Evolutionary conservation across 2,888 invertebrate genomes (phyloP).

Genomic region (Chrysodeixis includens): DNA sequence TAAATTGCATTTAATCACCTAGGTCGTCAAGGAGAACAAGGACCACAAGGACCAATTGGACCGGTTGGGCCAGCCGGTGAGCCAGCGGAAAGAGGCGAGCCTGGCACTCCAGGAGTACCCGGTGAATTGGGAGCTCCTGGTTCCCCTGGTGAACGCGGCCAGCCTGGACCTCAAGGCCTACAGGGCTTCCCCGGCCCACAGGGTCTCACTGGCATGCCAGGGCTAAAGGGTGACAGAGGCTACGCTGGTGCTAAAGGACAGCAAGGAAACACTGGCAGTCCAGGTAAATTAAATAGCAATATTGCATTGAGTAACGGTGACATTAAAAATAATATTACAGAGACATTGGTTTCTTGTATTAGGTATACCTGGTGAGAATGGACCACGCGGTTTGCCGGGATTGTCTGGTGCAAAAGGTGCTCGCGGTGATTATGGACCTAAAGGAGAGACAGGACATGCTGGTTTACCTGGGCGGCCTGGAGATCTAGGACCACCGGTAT

Average conservation of each 20-base stretch:
- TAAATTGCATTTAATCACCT: not conserved
- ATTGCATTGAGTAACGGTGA: constrained; percentile 8
- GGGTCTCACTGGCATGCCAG: constrained; percentile 92
- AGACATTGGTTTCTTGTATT: too few relatives aligned
- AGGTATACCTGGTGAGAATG: constrained; percentile 91
- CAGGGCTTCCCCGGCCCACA: constrained; percentile 92
- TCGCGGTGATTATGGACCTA: constrained; percentile 93
- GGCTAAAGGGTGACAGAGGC: constrained; percentile 93
- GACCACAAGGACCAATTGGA: constrained; percentile 93
- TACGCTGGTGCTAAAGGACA: constrained; percentile 92
- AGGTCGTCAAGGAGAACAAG: constrained; percentile 93
- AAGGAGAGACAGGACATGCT: constrained; percentile 92
- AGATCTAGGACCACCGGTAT: constrained; percentile 92
- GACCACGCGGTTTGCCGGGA: constrained; percentile 90
- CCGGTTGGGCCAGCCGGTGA: constrained; percentile 94
- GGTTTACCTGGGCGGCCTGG: constrained; percentile 95
- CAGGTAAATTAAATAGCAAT: constrained; percentile 77
- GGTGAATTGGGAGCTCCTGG: constrained; percentile 93
- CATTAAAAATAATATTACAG: too few relatives aligned
- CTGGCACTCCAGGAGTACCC: constrained; percentile 92
- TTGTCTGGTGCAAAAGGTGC: constrained; percentile 92
- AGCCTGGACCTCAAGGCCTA: constrained; percentile 91
- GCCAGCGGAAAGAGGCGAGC: constrained; percentile 94
- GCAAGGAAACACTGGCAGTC: constrained; percentile 91
- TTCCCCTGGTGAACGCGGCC: constrained; percentile 92